Evolutionary conservation across 2,888 invertebrate species (phyloP).

Genomic region (Augiades crinisus): DNA sequence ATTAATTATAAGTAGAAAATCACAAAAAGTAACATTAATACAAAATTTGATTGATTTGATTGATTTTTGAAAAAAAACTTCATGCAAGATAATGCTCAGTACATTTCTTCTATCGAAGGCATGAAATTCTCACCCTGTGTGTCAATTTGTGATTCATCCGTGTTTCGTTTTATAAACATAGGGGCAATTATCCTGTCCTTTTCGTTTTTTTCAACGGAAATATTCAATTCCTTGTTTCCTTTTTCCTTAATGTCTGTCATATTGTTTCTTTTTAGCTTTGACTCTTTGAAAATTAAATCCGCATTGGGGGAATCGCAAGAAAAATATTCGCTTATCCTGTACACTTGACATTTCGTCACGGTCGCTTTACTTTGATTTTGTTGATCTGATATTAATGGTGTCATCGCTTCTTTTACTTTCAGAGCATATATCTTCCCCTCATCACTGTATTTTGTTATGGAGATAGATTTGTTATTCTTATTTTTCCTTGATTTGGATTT

Average conservation of each 20-base stretch:
- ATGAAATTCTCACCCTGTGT: slow-evolving; percentile 54
- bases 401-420: slow-evolving; percentile 51
- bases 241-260: slow-evolving; percentile 43
- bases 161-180: slow-evolving; percentile 47
- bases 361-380: slow-evolving; percentile 33
- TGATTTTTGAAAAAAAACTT: too few relatives aligned
- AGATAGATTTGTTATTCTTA: slow-evolving; percentile 44
- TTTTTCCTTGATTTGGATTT: slow-evolving; percentile 40
- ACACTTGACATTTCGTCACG: slow-evolving; percentile 48
- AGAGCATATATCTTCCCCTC: slow-evolving; percentile 53
- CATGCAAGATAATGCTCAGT: too few relatives aligned
- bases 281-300: slow-evolving; percentile 41
- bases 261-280: slow-evolving; percentile 46
- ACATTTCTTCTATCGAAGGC: slow-evolving; percentile 56
- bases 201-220: slow-evolving; percentile 27
- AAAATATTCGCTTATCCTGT: slow-evolving; percentile 50
- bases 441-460: slow-evolving; percentile 54
- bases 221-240: slow-evolving; percentile 34
- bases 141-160: slow-evolving; percentile 49
- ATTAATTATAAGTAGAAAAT: too few relatives aligned
- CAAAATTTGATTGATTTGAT: too few relatives aligned
- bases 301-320: slow-evolving; percentile 52
- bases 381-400: slow-evolving; percentile 24
- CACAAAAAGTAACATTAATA: too few relatives aligned
- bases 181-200: slow-evolving; percentile 31